Evolutionary conservation across 2,797 vertebrate species (phyloP).

Genomic region (Melanotaenia nigrans): DNA sequence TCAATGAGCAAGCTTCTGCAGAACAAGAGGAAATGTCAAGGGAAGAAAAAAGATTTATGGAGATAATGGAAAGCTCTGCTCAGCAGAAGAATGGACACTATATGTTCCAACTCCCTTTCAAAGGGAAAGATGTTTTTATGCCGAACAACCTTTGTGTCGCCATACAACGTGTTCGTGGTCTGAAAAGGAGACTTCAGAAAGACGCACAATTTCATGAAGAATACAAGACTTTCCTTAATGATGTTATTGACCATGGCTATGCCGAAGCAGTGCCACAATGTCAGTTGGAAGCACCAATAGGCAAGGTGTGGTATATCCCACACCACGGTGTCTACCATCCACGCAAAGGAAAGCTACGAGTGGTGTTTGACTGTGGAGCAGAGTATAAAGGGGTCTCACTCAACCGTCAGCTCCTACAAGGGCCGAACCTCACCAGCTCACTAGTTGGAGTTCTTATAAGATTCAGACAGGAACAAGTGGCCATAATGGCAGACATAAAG

Average conservation of each 20-base stretch:
- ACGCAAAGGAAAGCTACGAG: neutral
- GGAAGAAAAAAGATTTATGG: neutral
- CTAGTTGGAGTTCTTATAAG: neutral
- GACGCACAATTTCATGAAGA: neutral
- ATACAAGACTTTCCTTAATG: neutral
- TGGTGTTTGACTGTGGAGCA: no score
- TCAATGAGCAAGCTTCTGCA: neutral
- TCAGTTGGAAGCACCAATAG: neutral
- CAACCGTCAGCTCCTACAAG: neutral
- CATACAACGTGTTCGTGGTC: neutral
- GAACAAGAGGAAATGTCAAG: neutral
- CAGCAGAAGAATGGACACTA: neutral
- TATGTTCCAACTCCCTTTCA: neutral
- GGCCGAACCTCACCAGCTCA: neutral
- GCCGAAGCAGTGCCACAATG: neutral
- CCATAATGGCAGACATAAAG: neutral
- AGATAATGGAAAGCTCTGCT: neutral
- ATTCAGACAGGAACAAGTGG: neutral
- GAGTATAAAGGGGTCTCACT: neutral
- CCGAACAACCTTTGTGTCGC: conserved; percentile 21
- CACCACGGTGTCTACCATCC: neutral
- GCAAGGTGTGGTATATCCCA: neutral
- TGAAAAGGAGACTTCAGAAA: neutral
- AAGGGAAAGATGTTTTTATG: neutral
- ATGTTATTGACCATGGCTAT: neutral